phyloP scores from a whole-genome alignment of 37 sponge, comb jelly and placozoan species.

The Mnemiopsis leidyi region DNA sequence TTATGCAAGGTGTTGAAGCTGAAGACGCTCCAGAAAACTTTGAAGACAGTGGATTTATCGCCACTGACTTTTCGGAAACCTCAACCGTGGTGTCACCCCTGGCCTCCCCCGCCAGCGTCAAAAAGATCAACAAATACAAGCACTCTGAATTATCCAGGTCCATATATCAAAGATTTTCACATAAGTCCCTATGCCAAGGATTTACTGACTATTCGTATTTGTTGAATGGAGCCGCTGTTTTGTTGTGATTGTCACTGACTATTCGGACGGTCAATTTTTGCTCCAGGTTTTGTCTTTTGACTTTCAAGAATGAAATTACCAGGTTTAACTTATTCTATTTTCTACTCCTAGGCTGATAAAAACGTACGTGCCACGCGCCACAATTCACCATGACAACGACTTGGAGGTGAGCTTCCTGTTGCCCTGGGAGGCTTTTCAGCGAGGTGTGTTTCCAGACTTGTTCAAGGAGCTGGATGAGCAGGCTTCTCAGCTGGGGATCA shows the following conservation, averaged over 20 bases:
- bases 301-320: too few relatives aligned
- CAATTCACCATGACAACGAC: slow-evolving; percentile 30
- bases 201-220: too few relatives aligned
- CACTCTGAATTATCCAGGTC: background rate
- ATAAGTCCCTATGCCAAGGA: too few relatives aligned
- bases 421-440: slow-evolving; percentile 8
- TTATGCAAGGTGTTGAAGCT: background rate
- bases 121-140: background rate
- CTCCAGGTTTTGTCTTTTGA: too few relatives aligned
- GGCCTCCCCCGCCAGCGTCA: too few relatives aligned
- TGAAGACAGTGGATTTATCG: slow-evolving; percentile 33
- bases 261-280: too few relatives aligned
- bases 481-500: background rate
- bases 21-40: background rate
- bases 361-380: slow-evolving; percentile 58
- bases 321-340: too few relatives aligned
- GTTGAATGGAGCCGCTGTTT: too few relatives aligned
- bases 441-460: slow-evolving; percentile 51
- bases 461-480: slow-evolving; percentile 21
- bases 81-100: background rate
- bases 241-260: too few relatives aligned
- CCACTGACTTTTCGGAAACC: background rate
- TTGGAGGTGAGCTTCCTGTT: background rate
- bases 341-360: slow-evolving; percentile 37
- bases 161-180: too few relatives aligned